Percentiles rank a stretch among this genome's conserved stretches.
phyloP scores from a whole-genome alignment of 2,888 invertebrate species.

The Gastrophysa polygoni region DNA sequence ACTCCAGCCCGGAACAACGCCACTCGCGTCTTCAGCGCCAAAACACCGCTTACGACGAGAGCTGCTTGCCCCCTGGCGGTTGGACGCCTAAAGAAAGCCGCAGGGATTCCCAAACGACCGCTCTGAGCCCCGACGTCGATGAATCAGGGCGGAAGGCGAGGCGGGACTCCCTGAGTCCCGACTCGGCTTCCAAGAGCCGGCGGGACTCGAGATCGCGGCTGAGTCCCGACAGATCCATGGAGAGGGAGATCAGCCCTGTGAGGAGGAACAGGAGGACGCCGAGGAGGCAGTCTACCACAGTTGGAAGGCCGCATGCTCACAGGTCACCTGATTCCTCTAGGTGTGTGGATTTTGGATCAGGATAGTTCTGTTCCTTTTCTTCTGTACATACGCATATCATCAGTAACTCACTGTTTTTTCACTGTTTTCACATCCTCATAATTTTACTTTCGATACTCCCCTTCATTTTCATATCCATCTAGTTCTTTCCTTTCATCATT shows the following conservation, averaged over 20 bases:
- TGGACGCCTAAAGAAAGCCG: slow-evolving; percentile 67
- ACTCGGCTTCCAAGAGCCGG: slow-evolving; percentile 76
- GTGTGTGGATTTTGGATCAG: slow-evolving; percentile 13
- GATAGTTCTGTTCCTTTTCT: background rate
- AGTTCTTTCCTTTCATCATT: too few species aligned
- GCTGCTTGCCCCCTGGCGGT: slow-evolving; percentile 70
- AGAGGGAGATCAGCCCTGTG: slow-evolving; percentile 79
- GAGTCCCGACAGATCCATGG: slow-evolving; percentile 79
- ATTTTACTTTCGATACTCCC: too few species aligned
- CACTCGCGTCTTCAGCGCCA: slow-evolving; percentile 73
- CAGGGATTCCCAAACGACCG: slow-evolving; percentile 81
- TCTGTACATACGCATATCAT: too few species aligned
- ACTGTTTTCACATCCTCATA: too few species aligned
- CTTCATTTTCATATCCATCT: too few species aligned
- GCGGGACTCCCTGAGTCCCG: slow-evolving; percentile 87
- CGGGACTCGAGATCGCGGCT: slow-evolving; percentile 76
- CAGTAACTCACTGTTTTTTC: too few species aligned
- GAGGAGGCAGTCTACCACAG: slow-evolving; percentile 80
- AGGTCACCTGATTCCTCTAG: slow-evolving; percentile 72
- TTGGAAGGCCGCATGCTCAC: slow-evolving; percentile 54
- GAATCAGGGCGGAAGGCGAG: slow-evolving; percentile 74
- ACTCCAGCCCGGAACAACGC: slow-evolving; percentile 70
- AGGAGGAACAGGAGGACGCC: slow-evolving; percentile 73
- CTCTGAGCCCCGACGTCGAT: slow-evolving; percentile 79
- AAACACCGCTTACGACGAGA: slow-evolving; percentile 89